Evolutionary conservation across 2,888 invertebrate species (phyloP).

Genomic region (Macrophya alboannulata): DNA sequence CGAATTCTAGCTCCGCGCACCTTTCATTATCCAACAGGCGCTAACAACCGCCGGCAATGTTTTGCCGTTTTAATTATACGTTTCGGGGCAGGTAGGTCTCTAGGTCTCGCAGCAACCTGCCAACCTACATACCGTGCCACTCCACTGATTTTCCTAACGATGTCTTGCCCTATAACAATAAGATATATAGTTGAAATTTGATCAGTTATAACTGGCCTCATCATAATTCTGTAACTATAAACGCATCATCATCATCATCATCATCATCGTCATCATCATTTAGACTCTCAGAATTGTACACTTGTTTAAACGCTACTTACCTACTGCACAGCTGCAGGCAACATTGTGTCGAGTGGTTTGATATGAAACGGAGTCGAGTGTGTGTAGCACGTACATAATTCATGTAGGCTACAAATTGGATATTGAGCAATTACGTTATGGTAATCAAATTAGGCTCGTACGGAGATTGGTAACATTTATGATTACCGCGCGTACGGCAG

Average conservation of each 20-base stretch:
- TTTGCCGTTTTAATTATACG: slow-evolving; percentile 69
- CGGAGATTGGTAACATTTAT: neutral
- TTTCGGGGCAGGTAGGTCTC: slow-evolving; percentile 21
- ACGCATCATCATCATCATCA: neutral
- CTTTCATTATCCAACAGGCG: slow-evolving; percentile 66
- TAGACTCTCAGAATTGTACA: neutral
- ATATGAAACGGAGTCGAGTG: neutral
- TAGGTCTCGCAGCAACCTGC: neutral
- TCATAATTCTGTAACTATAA: neutral
- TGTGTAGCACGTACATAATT: neutral
- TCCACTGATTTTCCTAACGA: slow-evolving; percentile 28
- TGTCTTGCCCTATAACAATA: neutral
- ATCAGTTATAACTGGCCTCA: neutral
- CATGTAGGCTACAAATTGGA: neutral
- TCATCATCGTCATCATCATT: neutral
- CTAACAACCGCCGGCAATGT: slow-evolving; percentile 62
- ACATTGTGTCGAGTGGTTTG: neutral
- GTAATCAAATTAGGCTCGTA: neutral
- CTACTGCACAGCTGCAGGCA: neutral
- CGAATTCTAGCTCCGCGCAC: slow-evolving; percentile 58
- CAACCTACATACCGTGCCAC: neutral
- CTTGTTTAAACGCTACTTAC: neutral
- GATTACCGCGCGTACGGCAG: neutral
- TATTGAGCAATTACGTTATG: slow-evolving; percentile 22
- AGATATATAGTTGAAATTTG: neutral